These are phyloP conservation scores for Galeopsomyia nigrocyanea DNA, from an alignment of 2,888 invertebrate genomes.

Conservation along the genomic window DNA sequence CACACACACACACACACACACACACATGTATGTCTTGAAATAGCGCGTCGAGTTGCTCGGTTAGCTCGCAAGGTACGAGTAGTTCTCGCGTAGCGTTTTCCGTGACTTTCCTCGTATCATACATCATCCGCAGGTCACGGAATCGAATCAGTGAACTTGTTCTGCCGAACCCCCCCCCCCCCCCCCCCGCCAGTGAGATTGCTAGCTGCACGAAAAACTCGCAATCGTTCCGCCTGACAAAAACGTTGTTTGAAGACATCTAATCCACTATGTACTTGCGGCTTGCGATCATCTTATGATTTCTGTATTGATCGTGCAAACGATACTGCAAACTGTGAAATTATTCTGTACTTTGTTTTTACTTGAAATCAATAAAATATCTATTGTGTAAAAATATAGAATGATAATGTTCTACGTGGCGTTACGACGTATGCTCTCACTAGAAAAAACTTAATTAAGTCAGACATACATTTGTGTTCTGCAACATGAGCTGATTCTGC, in stretches of 20 bases:
- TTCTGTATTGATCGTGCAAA: no score
- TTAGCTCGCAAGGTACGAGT: conserved; percentile 51
- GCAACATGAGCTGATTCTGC: no score
- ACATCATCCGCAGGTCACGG: conserved; percentile 48
- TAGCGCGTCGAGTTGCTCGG: conserved; percentile 49
- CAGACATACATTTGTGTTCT: no score
- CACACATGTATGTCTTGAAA: no score
- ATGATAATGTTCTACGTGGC: no score
- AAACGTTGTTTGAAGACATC: conserved; percentile 31
- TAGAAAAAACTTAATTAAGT: no score
- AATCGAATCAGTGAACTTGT: conserved; percentile 50
- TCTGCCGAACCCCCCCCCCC: conserved; percentile 7
- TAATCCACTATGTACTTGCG: conserved; percentile 14
- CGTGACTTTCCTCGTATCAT: conserved; percentile 38
- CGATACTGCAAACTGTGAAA: neutral
- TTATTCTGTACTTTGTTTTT: neutral
- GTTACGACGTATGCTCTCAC: no score
- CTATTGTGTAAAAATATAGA: no score
- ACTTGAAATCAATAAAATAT: no score
- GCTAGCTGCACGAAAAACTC: conserved; percentile 13
- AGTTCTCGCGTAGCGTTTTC: conserved; percentile 42
- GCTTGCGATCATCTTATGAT: neutral
- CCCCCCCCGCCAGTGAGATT: neutral
- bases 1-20: no score
- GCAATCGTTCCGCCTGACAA: neutral